Evolutionary conservation across 2,113 vertebrate species (phyloP).

Genomic region (Bucco capensis): DNA sequence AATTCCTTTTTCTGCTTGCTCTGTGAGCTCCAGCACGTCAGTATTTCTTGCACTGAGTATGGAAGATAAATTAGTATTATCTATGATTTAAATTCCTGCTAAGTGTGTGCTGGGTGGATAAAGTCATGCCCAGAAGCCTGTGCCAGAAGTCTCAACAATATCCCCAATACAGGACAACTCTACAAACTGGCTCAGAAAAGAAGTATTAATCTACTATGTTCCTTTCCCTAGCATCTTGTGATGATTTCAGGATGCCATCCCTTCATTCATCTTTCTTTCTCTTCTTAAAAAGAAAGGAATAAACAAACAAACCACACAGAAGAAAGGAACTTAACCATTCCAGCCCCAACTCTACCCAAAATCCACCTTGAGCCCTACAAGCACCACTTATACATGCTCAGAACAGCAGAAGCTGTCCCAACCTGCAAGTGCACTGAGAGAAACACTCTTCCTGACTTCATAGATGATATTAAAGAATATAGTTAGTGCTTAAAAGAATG

Average conservation of each 20-base stretch:
- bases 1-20: neutral
- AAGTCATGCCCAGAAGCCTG: neutral
- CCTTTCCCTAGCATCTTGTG: neutral
- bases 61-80: neutral
- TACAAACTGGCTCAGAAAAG: neutral
- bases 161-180: neutral
- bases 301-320: neutral
- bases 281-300: neutral
- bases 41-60: neutral
- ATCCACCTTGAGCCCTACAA: neutral
- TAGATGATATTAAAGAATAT: neutral
- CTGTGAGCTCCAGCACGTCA: neutral
- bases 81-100: neutral
- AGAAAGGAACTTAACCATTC: neutral
- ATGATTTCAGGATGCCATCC: neutral
- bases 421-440: neutral
- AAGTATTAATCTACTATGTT: neutral
- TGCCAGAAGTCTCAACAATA: neutral
- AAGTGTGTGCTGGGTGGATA: neutral
- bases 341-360: neutral
- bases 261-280: neutral
- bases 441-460: neutral
- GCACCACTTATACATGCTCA: accelerated
- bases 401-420: neutral
- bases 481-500: neutral